These are phyloP conservation scores for Bos indicus DNA, from an alignment of 2,113 vertebrate genomes.

Conservation along the genomic window DNA sequence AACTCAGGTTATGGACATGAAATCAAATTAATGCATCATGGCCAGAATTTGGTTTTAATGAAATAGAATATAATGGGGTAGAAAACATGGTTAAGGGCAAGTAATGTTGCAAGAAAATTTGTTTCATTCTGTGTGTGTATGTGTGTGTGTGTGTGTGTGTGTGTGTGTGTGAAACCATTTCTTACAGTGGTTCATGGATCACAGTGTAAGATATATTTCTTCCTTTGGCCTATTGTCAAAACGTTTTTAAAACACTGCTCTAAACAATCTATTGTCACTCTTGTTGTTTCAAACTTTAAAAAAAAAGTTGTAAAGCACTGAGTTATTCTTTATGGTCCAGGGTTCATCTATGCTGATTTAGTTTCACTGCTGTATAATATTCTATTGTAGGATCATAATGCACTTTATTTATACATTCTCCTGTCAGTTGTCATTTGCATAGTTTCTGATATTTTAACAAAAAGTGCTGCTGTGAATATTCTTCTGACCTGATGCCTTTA, in stretches of 20 bases:
- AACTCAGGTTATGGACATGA: not conserved
- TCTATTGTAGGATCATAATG: not conserved
- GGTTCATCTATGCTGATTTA: not conserved
- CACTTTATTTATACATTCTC: not conserved
- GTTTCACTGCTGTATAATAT: not conserved
- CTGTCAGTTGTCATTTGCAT: not conserved
- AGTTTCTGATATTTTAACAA: not conserved
- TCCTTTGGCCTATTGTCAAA: not conserved
- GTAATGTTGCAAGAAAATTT: not conserved
- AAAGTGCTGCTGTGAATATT: not conserved
- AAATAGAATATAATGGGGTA: not conserved
- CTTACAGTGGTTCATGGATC: not conserved
- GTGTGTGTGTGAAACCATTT: not conserved
- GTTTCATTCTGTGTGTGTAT: not conserved
- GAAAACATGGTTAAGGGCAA: not conserved
- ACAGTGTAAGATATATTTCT: not conserved
- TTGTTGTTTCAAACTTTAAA: not conserved
- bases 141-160: not conserved
- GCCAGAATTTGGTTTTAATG: not conserved
- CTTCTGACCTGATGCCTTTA: not conserved
- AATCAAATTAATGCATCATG: not conserved
- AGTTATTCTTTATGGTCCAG: not conserved
- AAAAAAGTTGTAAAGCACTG: conserved; percentile 7
- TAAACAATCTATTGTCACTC: not conserved
- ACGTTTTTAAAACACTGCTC: not conserved